phyloP scores from a whole-genome alignment of 2,113 vertebrate species.

The Onychostoma macrolepis region DNA sequence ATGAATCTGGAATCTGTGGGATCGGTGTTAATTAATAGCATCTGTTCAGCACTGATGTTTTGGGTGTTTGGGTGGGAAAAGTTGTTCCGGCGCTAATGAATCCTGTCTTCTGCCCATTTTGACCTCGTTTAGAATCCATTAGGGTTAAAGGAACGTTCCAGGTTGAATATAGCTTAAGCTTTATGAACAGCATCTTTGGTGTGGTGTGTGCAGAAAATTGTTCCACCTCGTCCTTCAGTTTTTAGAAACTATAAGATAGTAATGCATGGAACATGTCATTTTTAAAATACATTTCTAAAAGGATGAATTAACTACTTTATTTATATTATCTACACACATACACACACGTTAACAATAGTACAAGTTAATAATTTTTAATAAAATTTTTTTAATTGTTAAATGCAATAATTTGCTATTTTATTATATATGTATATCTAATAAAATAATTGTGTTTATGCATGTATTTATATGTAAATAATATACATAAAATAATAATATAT shows the following conservation, averaged over 20 bases:
- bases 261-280: background rate
- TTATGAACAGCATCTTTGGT: background rate
- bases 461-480: too few species aligned
- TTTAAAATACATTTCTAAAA: background rate
- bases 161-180: background rate
- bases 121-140: background rate
- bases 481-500: too few species aligned
- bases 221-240: background rate
- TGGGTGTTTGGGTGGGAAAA: background rate
- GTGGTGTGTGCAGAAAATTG: background rate
- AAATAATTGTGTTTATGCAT: too few species aligned
- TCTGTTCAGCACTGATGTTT: background rate
- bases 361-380: too few species aligned
- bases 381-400: too few species aligned
- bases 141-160: background rate
- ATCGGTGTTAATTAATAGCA: background rate
- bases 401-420: too few species aligned
- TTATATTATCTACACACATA: background rate
- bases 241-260: background rate
- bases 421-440: background rate
- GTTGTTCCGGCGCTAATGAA: background rate
- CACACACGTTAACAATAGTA: too few species aligned
- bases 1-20: background rate
- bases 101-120: background rate
- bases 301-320: background rate